A percentile compares a stretch with the other conserved stretches of the same genome.
Evolutionary conservation across 2,888 invertebrate species (phyloP).

Genomic region (Metopia argyrocephala): DNA sequence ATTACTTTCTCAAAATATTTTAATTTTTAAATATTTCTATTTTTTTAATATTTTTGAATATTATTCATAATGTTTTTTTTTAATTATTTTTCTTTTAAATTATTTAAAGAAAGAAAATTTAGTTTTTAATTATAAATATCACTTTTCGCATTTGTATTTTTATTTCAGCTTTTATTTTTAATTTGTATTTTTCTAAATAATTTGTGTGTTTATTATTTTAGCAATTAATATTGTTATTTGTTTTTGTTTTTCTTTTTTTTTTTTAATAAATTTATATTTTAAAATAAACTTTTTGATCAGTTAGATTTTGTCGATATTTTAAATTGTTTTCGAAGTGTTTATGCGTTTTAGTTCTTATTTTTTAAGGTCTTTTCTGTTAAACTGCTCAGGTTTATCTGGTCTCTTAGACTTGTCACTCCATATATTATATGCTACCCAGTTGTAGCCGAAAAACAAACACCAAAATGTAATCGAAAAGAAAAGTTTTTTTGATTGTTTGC

Average conservation of each 20-base stretch:
- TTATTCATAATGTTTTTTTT: neutral
- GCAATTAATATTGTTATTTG: neutral
- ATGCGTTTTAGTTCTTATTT: constrained; percentile 7
- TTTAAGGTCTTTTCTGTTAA: constrained; percentile 33
- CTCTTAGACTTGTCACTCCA: constrained; percentile 53
- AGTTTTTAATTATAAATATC: constrained; percentile 1
- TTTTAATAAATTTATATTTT: constrained; percentile 28
- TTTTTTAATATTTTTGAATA: neutral
- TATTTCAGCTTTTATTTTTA: neutral
- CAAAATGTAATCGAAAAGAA: constrained; percentile 37
- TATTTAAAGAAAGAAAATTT: too few relatives aligned
- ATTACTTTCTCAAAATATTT: too few relatives aligned
- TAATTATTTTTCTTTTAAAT: neutral
- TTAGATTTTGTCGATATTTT: neutral
- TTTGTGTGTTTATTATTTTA: constrained; percentile 28
- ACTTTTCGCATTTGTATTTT: neutral
- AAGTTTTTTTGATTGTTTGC: constrained; percentile 23
- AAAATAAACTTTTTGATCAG: neutral
- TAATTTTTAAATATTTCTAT: neutral
- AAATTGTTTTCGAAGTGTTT: neutral
- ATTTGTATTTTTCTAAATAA: constrained; percentile 27
- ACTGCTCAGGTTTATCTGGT: constrained; percentile 57
- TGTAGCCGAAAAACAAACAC: constrained; percentile 18
- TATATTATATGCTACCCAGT: constrained; percentile 53
- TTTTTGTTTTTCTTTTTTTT: neutral